Evolutionary conservation across 2,797 vertebrate species (phyloP), one percentile per base, ranked within the genome.

Genomic region (Urophycis tenuis): DNA sequence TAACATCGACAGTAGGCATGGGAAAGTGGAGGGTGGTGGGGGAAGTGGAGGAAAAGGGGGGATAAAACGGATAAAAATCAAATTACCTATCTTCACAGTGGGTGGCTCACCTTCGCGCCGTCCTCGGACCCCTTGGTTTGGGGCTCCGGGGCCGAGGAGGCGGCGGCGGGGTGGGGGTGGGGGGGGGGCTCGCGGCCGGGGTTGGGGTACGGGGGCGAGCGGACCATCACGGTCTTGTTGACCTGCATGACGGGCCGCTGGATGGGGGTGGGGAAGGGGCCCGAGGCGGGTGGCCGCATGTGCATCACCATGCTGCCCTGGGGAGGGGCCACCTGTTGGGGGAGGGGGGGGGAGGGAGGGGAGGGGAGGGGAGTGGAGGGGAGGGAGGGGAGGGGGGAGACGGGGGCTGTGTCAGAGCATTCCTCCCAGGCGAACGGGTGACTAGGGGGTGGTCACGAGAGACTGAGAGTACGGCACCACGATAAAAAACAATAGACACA

Each of bases 61-160:
- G n/a, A n/a, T n/a, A n/a, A n/a, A 90, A 88, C 86, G 80, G n/a
- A 80, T 88, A 83, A 74, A 74, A 90, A 89, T 90, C 14, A 86
- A 91, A 91, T 94, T 93, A 94, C 93, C 93, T 94, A 93, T 89
- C 87, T 90, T 93, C 92, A 94, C 88, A 94, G 93, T 87, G 91
- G 93, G 90, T 93, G 92, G 93, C 93, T 94, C 93, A 94, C 93
- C 94, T 95, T 95, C 93, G 93, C 91, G 90, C 92, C 93, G 88
- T 94, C 94, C 91, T 95, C 94, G 78, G 90, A 85, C 84, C 92
- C 93, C 88, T 94, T 93, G 35, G 89, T 78, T 34, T 82, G 78
- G 89, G 89, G 85, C 84, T 94, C 92, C 9, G 92, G 89, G 89
- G 87, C 92, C 60, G 89, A 91, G 85, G 93, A 91, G 84, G 91